phyloP scores from a whole-genome alignment of 2,888 invertebrate genomes.

The Polietes domitor region DNA sequence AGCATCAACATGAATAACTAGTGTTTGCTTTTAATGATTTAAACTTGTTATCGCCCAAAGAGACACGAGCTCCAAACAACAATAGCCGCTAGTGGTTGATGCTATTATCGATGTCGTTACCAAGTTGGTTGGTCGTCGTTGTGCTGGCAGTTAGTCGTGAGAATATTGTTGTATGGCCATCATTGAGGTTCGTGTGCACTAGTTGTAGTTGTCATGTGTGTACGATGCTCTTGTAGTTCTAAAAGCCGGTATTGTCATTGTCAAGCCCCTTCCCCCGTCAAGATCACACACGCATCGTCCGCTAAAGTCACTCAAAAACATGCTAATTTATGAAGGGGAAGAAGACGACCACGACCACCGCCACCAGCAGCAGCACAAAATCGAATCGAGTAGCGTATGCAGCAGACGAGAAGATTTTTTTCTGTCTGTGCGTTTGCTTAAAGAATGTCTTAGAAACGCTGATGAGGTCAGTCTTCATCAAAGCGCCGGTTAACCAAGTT shows the following conservation, averaged over 20 bases:
- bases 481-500: constrained; percentile 60
- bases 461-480: constrained; percentile 49
- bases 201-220: neutral
- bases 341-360: neutral
- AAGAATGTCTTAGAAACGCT: constrained; percentile 51
- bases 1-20: neutral
- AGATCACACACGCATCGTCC: neutral
- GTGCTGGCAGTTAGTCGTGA: too few species aligned
- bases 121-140: neutral
- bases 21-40: neutral
- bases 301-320: constrained; percentile 42
- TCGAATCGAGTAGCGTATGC: neutral
- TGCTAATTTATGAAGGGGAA: constrained; percentile 53
- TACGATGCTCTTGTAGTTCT: constrained; percentile 1
- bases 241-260: constrained; percentile 10
- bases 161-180: neutral
- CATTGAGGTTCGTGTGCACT: neutral
- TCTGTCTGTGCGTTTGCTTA: constrained; percentile 47
- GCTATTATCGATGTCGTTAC: neutral
- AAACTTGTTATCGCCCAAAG: neutral
- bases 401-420: constrained; percentile 4
- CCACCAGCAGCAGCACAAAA: too few species aligned
- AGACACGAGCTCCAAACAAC: neutral
- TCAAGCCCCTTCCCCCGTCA: neutral
- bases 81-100: neutral